A percentile compares a stretch with the other conserved stretches of the same genome.
Conservation (phyloP, 2,888 invertebrate species). For the Entomobrya proxima region DNA sequence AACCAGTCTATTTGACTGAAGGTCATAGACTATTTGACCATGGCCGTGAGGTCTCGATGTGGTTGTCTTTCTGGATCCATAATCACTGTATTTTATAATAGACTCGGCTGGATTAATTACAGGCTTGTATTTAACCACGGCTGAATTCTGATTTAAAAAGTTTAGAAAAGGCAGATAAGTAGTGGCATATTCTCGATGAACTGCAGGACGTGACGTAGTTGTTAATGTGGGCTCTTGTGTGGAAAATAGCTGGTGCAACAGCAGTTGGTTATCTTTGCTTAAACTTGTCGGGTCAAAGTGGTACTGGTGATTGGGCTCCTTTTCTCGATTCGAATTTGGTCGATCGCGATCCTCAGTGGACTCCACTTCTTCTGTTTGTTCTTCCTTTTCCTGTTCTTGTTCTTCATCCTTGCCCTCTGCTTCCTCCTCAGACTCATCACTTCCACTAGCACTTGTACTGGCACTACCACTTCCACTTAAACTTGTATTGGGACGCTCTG, state of each 20-base stretch:
- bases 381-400: conserved; percentile 30
- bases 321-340: too few species aligned
- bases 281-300: conserved; percentile 41
- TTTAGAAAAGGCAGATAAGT: conserved; percentile 56
- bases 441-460: conserved; percentile 43
- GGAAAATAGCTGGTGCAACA: conserved; percentile 44
- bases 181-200: conserved; percentile 50
- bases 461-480: conserved; percentile 44
- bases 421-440: conserved; percentile 47
- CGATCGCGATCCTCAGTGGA: conserved; percentile 23
- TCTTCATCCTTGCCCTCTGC: conserved; percentile 37
- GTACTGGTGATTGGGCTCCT: conserved; percentile 52
- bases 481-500: conserved; percentile 16
- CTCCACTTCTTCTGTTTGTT: conserved; percentile 12
- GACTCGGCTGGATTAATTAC: conserved; percentile 40
- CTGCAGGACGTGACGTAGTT: conserved; percentile 25
- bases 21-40: conserved; percentile 60
- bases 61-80: conserved; percentile 3
- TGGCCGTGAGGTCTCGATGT: conserved; percentile 22
- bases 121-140: conserved; percentile 56
- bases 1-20: conserved; percentile 45
- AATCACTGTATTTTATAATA: conserved; percentile 13
- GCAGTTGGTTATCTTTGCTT: not conserved
- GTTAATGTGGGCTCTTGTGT: conserved; percentile 5
- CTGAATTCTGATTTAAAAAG: conserved; percentile 40